Evolutionary conservation across 2,797 vertebrate species (phyloP), one percentile per base, ranked within the genome.

Genomic region (Oryzias dopingdopingensis): DNA sequence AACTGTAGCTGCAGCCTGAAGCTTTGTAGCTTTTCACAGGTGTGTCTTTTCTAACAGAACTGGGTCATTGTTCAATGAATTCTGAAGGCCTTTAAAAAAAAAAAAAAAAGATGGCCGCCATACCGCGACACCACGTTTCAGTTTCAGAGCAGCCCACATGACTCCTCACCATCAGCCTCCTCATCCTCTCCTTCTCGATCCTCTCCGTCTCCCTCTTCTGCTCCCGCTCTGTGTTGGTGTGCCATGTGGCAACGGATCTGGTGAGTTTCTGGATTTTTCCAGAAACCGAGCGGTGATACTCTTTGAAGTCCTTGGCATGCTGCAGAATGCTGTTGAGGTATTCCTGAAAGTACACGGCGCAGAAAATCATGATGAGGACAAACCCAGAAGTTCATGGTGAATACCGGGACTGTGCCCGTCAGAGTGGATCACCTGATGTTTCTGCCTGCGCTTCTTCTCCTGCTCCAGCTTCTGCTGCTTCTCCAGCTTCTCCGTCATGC

Each of bases 391-490:
- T 3, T 17, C 6, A 6, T n/a, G 43, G 43, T 10, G 10, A 2
- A 5, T 5, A 8, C 42, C 16, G 6, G 6, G 43, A 8, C 43
- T 1, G 2, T 18, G 43, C 17, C 7, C 42, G 42, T 5, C 42
- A 5, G 14, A 6, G 8, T 10, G 3, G 5, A 6, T 65, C 57
- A 98, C 96, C 95, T 99, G 96, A 80, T 99, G 96, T 66, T 99
- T 99, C 87, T 99, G 97, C 17, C 96, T 83, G 4, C 96, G 95
- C 56, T 99, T 99, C 74, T 96, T 93, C 71, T 99, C 97, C 79
- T 98, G 97, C 55, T 99, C 96, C 0, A 98, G 96, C 88, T 99
- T 99, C 90, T 99, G 97, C 84, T 99, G 97, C 67, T 99, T 99
- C 83, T 99, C 97, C 72, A 99, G 91, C 52, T 98, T 99, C 87